These are phyloP conservation scores for Sesia apiformis DNA, from an alignment of 2,888 invertebrate species.

Conservation along the genomic window DNA sequence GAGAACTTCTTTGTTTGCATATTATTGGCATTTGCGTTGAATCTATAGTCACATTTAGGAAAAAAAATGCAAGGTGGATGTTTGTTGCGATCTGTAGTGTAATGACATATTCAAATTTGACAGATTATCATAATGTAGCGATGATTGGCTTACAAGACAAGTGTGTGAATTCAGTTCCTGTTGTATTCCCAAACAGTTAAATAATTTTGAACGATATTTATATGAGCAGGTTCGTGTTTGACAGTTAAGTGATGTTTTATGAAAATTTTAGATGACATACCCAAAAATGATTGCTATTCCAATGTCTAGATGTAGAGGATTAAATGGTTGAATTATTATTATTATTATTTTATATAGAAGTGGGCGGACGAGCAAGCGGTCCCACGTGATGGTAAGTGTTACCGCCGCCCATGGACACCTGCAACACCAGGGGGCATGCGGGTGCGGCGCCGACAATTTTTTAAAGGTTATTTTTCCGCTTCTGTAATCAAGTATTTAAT, in stretches of 20 bases:
- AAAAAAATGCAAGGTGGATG: constrained; percentile 15
- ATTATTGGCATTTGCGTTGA: constrained; percentile 16
- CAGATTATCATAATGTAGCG: constrained; percentile 4
- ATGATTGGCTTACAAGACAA: constrained; percentile 19
- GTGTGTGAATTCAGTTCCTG: constrained; percentile 44
- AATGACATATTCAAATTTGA: constrained; percentile 47
- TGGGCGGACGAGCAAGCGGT: background rate
- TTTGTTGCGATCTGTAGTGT: constrained; percentile 8
- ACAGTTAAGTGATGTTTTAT: background rate
- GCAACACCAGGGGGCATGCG: too few relatives aligned
- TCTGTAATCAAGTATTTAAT: too few relatives aligned
- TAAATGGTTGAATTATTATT: too few relatives aligned
- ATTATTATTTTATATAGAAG: background rate
- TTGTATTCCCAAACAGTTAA: constrained; percentile 35
- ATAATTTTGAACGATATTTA: background rate
- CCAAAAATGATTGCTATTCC: too few relatives aligned
- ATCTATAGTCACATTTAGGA: constrained; percentile 8
- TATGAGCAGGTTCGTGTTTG: constrained; percentile 1
- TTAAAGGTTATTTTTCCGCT: too few relatives aligned
- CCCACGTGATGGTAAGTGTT: background rate
- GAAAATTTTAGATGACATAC: too few relatives aligned
- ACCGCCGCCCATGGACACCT: background rate
- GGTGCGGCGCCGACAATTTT: too few relatives aligned
- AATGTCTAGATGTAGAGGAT: too few relatives aligned
- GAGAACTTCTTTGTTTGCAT: constrained; percentile 29